Base-by-base conservation (phyloP, 1,140 invertebrate species). In the Drosophila sulfurigaster region DNA sequence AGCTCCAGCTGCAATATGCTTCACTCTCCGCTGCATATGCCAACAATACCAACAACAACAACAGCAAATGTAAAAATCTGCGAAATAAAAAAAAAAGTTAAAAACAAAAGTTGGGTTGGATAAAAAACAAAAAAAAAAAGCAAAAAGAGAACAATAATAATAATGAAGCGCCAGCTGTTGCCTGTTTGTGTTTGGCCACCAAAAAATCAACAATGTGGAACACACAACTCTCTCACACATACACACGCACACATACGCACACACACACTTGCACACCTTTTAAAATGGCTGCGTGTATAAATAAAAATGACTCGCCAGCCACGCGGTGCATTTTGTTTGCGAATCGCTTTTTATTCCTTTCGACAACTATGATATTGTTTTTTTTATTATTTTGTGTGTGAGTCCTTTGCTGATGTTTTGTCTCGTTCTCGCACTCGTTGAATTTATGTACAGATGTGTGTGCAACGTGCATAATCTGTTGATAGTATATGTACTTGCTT, bases 101-200 rank as follows among this genome's bases (percentile, higher is more conserved):
- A 46, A 48, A 64, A 52, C 32, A 5, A 56, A 38, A 74, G 43
- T 59, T 11, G 41, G 20, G 10, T 8, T 7, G 7, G 43, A 48
- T 52, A 45, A 82, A 67, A 43, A 62, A n/a, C n/a, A 28, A 41
- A 11, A 48, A 48, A 71, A 70, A 72, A 71, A 46, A 45, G 46
- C 48, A 8, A 38, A 25, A 25, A 38, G 35, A 65, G n/a, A 25
- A 64, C 51, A 64, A 67, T 51, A 71, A 81, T 81, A 78, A 81
- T 85, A 81, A 87, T 71, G 73, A 75, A 75, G 71, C 74, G 54
- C 70, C 83, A 89, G 75, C 72, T 88, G 83, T 81, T 85, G 69
- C 68, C 78, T 57, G 57, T 79, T 82, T 88, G 79, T 81, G 82
- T 87, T 87, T 88, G 83, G 79, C 81, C 85, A 81, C 85, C 85